Base-by-base conservation (phyloP, 2,113 vertebrate species). In the Cariama cristata region DNA sequence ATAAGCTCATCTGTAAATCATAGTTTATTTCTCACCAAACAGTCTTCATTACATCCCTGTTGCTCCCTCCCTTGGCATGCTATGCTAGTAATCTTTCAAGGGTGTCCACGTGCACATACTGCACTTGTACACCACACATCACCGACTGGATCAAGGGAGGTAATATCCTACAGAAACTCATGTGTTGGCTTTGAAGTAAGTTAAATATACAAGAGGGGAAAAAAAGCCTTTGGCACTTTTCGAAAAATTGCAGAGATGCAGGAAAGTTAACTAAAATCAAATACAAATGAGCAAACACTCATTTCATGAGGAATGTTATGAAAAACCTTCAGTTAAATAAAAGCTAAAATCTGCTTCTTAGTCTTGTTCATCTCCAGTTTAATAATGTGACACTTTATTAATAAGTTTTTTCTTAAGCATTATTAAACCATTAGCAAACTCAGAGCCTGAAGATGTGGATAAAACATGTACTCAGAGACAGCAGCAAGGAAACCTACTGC, bases 191-290 rank as follows among this genome's bases (percentile, higher is more conserved):
- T 92, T 84, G 67, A 80, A 95, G 45, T 56, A 80, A 77, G 62
- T 94, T 77, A 89, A 97, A 96, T 80, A 83, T 13, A 82, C 8
- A 27, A 68, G 76, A 44, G 44, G 26, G 24, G 1, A 9, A 35
- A 66, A 75, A 87, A 91, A 93, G 76, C 91, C 94, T 93, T 90
- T 92, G 93, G 94, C 84, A 69, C 80, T 83, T 89, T 18, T 62
- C 4, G 13, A 91, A 92, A 84, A 79, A 62, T 14, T 69, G 64
- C 73, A 96, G 59, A 84, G 86, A 90, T 67, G 94, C 82, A 81
- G 76, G 83, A 66, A 94, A 93, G 66, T 90, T 90, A 79, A 86
- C 82, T 69, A 85, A 97, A 96, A 94, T 89, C 73, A 97, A 97
- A 94, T 44, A 94, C 71, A 93, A 93, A 91, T 27, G 92, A 98